Base-by-base conservation (phyloP, 2,888 invertebrate species). In the Amiota communis region DNA sequence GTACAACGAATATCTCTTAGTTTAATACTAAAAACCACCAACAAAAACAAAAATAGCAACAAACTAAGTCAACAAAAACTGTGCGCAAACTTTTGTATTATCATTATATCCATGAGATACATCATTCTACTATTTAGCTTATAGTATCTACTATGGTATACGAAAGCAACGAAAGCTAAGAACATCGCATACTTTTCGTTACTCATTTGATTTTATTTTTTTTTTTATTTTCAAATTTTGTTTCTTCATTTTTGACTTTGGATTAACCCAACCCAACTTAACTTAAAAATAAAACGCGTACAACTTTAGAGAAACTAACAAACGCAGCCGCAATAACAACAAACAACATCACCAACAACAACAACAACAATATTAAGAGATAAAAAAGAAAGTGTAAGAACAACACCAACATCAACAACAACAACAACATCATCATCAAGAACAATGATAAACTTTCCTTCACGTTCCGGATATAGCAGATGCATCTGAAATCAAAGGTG, bases 401-500 rank as follows among this genome's bases (percentile, higher is more conserved):
- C n/a, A 23, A 13, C 23, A 61, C 4, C 23, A 61, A 61, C 61
- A 61, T 12, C 47, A 59, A 15, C 59, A 70, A 23, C n/a, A 23
- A 13, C 23, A 61, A 9, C 23, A 61, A 61, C 61, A 61, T 9
- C 61, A 23, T 23, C 23, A 23, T 9, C 61, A 20, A 61, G 23
- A n/a, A 61, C 15, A 46, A 63, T 13, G 46, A 63, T 9, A 59
- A 59, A 11, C 10, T 63, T 6, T 59, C 36, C n/a, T 23, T 49
- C 70, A 17, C 48, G 20, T 17, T 17, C 49, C 49, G 57, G 56
- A 13, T 61, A 49, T 72, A 75, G 75, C 75, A 71, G 70, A 78
- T 78, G 78, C 78, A 76, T 68, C 77, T 71, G 36, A 75, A 76
- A 73, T 73, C 74, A 59, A 73, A 75, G 78, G 78, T 78, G 61